Percentiles rank a stretch among this genome's conserved stretches.
Conservation (phyloP, 2,888 invertebrate species). For the Heliconius sara region DNA sequence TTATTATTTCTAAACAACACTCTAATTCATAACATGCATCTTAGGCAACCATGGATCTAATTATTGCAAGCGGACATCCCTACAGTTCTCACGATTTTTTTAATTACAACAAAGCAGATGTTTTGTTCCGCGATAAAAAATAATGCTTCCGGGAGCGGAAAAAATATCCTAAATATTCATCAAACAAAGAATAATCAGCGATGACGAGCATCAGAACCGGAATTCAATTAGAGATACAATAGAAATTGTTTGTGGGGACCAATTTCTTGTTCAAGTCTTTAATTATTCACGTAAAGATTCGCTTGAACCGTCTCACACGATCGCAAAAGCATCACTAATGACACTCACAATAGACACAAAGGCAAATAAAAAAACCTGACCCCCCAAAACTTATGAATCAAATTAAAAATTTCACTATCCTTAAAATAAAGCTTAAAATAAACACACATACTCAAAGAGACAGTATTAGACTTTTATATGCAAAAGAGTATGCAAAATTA, state of each 20-base stretch:
- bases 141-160: conserved; percentile 66
- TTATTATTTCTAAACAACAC: neutral
- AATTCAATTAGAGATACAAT: conserved; percentile 79
- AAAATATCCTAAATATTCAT: conserved; percentile 73
- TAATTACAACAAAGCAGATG: conserved; percentile 78
- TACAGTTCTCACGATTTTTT: conserved; percentile 80
- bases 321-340: conserved; percentile 73
- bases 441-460: conserved; percentile 70
- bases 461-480: conserved; percentile 76
- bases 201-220: conserved; percentile 81
- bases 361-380: conserved; percentile 74
- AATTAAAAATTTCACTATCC: conserved; percentile 73
- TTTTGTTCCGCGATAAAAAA: conserved; percentile 69
- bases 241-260: conserved; percentile 75
- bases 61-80: conserved; percentile 67
- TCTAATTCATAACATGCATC: conserved; percentile 34
- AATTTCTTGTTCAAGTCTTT: conserved; percentile 72
- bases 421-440: conserved; percentile 80
- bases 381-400: conserved; percentile 69
- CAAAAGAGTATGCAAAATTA: conserved; percentile 70
- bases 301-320: conserved; percentile 69
- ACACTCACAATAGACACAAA: conserved; percentile 64
- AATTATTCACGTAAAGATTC: conserved; percentile 74
- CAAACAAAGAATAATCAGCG: conserved; percentile 71
- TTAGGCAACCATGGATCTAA: conserved; percentile 53